Evolutionary conservation across 1,140 invertebrate species (phyloP).

Genomic region (Phortica variegata): DNA sequence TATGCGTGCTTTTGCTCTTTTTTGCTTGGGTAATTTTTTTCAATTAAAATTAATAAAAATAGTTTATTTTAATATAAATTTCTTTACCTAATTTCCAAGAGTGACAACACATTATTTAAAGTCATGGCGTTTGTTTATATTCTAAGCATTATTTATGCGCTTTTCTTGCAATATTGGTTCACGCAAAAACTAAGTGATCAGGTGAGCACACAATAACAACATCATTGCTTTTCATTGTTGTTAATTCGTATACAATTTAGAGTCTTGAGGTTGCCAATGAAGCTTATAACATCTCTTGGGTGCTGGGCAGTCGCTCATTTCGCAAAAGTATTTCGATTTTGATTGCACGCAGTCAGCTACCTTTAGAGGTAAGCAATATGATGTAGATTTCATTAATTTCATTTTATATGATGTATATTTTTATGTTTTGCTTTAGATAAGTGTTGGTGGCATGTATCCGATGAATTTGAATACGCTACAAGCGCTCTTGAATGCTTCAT

Average conservation of each 20-base stretch:
- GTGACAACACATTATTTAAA: too few species aligned
- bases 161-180: constrained; percentile 10
- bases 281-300: constrained; percentile 9
- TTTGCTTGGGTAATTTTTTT: constrained; percentile 7
- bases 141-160: constrained; percentile 1
- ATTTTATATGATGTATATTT: not conserved
- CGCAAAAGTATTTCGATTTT: constrained; percentile 5
- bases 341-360: constrained; percentile 3
- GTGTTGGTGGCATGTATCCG: constrained; percentile 8
- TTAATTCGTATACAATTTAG: too few species aligned
- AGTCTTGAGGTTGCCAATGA: constrained; percentile 10
- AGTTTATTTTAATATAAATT: too few species aligned
- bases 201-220: too few species aligned
- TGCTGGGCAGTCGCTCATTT: not conserved
- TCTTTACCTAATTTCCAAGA: too few species aligned
- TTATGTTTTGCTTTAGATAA: too few species aligned
- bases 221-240: too few species aligned
- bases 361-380: constrained; percentile 2
- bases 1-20: constrained; percentile 5
- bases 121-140: constrained; percentile 4
- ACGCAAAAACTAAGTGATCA: too few species aligned
- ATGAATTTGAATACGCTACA: constrained; percentile 16
- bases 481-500: constrained; percentile 6
- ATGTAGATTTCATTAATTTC: too few species aligned
- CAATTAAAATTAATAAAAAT: too few species aligned